Base-by-base conservation (phyloP, 2,113 vertebrate species). In the Embiotoca jacksoni region DNA sequence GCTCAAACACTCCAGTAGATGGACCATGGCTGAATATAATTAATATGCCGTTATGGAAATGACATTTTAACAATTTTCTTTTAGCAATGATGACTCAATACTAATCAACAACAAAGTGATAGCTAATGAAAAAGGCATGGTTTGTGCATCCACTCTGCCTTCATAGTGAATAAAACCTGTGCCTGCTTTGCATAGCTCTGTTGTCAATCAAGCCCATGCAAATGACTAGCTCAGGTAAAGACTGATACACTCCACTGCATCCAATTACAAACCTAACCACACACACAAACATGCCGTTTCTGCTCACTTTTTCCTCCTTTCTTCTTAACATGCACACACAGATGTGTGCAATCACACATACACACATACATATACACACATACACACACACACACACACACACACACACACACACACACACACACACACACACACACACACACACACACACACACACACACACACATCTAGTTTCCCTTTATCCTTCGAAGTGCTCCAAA, bases 181-280 rank as follows among this genome's bases (percentile, higher is more conserved):
- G 73, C 73, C 82, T 75, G 54, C 78, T 86, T 90, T 87, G 81
- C 84, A 84, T 72, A 73, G 79, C 79, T 62, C 54, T 79, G 82
- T 72, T 91, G 89, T 92, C 91, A 92, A 83, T 92, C 88, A 92
- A 88, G 73, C 63, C 54, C 39, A 84, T 90, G 89, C 81, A 88
- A 91, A 92, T 92, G 75, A 87, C 56, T 63, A 64, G 80, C 87
- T 82, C 87, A 89, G 87, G 91, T 90, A 87, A 85, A 81, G 84
- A 88, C 73, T 79, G 87, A 85, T 81, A 78, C 63, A 78, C 66
- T 90, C 85, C 83, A 91, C 79, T 88, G 91, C 83, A 84, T 93
- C 92, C 89, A 92, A 91, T 92, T 91, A 93, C 89, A 91, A 90
- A 90, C 74, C 71, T 81, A 89, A 87, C 77, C 81, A 76, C 76